Evolutionary conservation across 1,140 invertebrate genomes (phyloP).

Genomic region (Drosophila dunni): DNA sequence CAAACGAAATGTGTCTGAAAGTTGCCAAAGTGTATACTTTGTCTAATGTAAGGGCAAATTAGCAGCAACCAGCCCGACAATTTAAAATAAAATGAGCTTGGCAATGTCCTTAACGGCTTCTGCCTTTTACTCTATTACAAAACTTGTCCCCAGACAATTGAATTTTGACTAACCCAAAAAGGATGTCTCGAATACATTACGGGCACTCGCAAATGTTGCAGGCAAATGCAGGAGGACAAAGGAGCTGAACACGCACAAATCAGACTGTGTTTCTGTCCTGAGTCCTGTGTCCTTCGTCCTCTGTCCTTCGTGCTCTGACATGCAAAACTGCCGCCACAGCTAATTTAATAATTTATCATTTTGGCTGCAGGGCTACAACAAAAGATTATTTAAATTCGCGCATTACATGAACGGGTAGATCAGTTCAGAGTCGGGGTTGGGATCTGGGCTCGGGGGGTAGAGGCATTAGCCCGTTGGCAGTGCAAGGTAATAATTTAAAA

Average conservation of each 20-base stretch:
- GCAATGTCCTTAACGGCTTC: constrained; percentile 63
- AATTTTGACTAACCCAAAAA: constrained; percentile 70
- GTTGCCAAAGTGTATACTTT: constrained; percentile 49
- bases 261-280: constrained; percentile 20
- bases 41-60: constrained; percentile 74
- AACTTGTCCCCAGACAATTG: constrained; percentile 80
- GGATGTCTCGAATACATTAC: constrained; percentile 8
- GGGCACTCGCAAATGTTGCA: not conserved
- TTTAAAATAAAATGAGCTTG: constrained; percentile 75
- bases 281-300: not conserved
- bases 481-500: constrained; percentile 77
- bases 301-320: constrained; percentile 15
- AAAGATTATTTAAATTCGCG: constrained; percentile 83
- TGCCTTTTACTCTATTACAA: constrained; percentile 67
- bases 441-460: constrained; percentile 34
- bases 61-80: constrained; percentile 74
- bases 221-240: constrained; percentile 43
- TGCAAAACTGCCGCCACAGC: constrained; percentile 79
- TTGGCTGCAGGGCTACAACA: constrained; percentile 79
- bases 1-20: constrained; percentile 33
- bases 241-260: constrained; percentile 56
- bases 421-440: constrained; percentile 10
- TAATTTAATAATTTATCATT: constrained; percentile 84
- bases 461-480: constrained; percentile 56
- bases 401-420: constrained; percentile 53